phyloP scores from a whole-genome alignment of 2,113 vertebrate genomes.

The Microcebus ravelobensis region DNA sequence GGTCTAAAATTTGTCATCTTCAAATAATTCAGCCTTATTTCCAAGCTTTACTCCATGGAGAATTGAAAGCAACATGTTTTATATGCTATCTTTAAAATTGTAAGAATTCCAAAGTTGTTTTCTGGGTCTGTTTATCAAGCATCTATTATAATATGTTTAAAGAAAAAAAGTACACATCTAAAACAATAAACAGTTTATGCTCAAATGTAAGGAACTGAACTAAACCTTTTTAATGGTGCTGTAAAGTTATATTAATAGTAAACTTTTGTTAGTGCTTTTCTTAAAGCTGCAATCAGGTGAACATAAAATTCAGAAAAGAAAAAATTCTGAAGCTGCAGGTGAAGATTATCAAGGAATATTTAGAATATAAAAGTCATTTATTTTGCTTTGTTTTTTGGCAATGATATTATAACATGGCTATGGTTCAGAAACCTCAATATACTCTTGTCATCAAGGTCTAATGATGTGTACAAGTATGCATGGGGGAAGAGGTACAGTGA shows the following conservation, averaged over 20 bases:
- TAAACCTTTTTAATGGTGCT: neutral
- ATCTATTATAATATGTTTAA: constrained; percentile 9
- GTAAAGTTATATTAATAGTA: neutral
- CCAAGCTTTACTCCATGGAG: constrained; percentile 52
- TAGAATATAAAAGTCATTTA: neutral
- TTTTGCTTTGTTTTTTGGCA: neutral
- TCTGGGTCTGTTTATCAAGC: constrained; percentile 52
- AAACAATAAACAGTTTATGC: neutral
- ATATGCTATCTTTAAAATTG: constrained; percentile 57
- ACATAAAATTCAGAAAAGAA: constrained; percentile 22
- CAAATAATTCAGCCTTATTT: constrained; percentile 63
- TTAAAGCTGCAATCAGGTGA: neutral
- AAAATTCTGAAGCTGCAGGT: neutral
- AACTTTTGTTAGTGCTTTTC: neutral
- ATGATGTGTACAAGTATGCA: neutral
- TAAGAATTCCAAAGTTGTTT: constrained; percentile 59
- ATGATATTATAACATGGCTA: neutral
- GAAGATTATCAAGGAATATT: neutral
- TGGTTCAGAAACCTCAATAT: neutral
- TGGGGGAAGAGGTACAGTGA: neutral
- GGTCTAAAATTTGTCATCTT: constrained; percentile 62
- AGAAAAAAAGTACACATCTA: neutral
- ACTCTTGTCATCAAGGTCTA: neutral
- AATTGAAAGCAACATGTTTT: constrained; percentile 64
- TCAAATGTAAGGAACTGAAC: constrained; percentile 28